Conservation (phyloP, 2,888 invertebrate species). For the Apantesis nais region DNA sequence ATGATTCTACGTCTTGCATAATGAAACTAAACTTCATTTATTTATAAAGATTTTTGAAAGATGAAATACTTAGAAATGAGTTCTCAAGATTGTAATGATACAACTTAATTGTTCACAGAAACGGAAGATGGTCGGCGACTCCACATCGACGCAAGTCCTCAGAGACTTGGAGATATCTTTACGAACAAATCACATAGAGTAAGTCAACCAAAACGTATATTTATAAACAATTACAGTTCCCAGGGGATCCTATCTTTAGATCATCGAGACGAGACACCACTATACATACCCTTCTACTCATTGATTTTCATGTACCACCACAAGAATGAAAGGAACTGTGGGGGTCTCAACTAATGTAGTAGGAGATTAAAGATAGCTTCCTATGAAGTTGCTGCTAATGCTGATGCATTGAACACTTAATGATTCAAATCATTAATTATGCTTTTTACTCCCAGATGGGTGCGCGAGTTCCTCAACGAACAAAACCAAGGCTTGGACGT, state of each 20-base stretch:
- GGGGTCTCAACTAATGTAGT: background rate
- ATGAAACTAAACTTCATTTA: too few species aligned
- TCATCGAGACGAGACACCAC: too few species aligned
- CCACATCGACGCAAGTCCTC: conserved; percentile 98
- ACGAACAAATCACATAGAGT: conserved; percentile 99
- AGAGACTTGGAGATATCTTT: conserved; percentile 99
- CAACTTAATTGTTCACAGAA: conserved; percentile 88
- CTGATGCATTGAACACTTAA: background rate
- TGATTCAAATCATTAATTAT: background rate
- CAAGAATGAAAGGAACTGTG: background rate
- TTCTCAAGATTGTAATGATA: background rate
- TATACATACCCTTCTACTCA: too few species aligned
- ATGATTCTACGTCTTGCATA: too few species aligned
- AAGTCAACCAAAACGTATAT: conserved; percentile 70
- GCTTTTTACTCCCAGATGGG: conserved; percentile 90
- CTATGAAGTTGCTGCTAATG: too few species aligned
- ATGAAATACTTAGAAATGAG: too few species aligned
- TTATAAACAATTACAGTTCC: background rate
- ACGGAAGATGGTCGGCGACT: conserved; percentile 98
- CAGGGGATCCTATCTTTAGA: too few species aligned
- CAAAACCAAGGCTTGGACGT: conserved; percentile 98
- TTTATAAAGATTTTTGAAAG: too few species aligned
- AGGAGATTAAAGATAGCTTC: too few species aligned
- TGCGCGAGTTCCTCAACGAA: conserved; percentile 98
- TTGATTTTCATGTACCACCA: too few species aligned